These are phyloP conservation scores for Pyxicephalus adspersus DNA, from an alignment of 2,113 vertebrate species.

Conservation along the genomic window DNA sequence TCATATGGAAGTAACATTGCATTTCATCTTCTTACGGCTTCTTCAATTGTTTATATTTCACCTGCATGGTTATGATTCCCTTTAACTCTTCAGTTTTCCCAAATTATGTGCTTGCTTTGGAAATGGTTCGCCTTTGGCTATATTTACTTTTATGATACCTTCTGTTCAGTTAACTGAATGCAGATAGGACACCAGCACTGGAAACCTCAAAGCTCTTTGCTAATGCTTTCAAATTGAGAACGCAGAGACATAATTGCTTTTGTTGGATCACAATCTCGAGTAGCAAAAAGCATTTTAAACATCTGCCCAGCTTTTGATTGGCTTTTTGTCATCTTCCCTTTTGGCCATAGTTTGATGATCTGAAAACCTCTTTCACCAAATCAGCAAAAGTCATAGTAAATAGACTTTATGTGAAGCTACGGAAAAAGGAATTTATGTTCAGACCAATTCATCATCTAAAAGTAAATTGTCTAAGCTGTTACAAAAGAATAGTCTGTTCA, in stretches of 20 bases:
- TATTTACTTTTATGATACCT: slow-evolving; percentile 57
- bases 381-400: slow-evolving; percentile 56
- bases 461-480: slow-evolving; percentile 24
- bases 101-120: slow-evolving; percentile 56
- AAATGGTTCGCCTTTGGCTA: slow-evolving; percentile 55
- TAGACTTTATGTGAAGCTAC: slow-evolving; percentile 36
- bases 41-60: slow-evolving; percentile 56
- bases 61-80: slow-evolving; percentile 57
- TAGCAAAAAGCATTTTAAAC: slow-evolving; percentile 56
- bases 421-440: slow-evolving; percentile 36
- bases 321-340: slow-evolving; percentile 57
- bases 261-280: slow-evolving; percentile 56
- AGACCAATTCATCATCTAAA: slow-evolving; percentile 28
- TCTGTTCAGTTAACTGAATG: slow-evolving; percentile 58
- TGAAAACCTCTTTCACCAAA: slow-evolving; percentile 49
- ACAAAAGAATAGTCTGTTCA: background rate
- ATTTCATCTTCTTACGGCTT: slow-evolving; percentile 51
- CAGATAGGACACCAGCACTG: slow-evolving; percentile 56
- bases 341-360: slow-evolving; percentile 56
- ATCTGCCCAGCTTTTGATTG: slow-evolving; percentile 57
- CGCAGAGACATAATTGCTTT: slow-evolving; percentile 58
- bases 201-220: slow-evolving; percentile 57
- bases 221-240: slow-evolving; percentile 58
- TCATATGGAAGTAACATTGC: slow-evolving; percentile 53
- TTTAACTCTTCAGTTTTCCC: slow-evolving; percentile 57